phyloP scores from a whole-genome alignment of 2,797 vertebrate species.

The Graptemys geographica region DNA sequence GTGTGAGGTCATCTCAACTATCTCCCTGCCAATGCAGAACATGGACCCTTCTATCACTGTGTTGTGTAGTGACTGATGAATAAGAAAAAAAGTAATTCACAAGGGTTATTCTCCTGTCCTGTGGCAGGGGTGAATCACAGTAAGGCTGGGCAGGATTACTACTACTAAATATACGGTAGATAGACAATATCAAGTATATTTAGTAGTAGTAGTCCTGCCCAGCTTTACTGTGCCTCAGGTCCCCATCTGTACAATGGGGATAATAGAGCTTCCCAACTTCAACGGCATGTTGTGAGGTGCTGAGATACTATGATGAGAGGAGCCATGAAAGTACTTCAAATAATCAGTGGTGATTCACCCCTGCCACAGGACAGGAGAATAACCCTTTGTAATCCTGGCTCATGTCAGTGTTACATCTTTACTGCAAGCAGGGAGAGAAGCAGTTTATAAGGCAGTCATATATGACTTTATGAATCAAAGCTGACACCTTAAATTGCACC shows the following conservation, averaged over 20 bases:
- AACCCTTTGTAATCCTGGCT: background rate
- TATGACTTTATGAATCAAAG: constrained; percentile 38
- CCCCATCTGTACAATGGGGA: background rate
- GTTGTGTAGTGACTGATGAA: too few relatives aligned
- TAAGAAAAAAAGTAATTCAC: too few relatives aligned
- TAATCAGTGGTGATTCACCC: background rate
- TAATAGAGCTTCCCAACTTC: background rate
- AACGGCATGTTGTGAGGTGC: background rate
- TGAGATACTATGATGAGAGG: background rate
- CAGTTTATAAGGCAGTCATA: background rate
- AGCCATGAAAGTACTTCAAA: too few relatives aligned
- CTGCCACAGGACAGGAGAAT: background rate
- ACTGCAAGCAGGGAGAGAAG: background rate
- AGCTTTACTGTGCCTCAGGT: background rate
- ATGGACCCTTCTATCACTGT: background rate
- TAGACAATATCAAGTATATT: background rate
- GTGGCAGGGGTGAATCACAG: too few relatives aligned
- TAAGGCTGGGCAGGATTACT: too few relatives aligned
- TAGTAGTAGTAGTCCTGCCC: background rate
- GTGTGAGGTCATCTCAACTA: background rate
- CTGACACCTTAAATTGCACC: constrained; percentile 16
- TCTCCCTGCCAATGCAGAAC: background rate
- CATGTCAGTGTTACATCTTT: background rate
- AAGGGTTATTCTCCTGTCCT: too few relatives aligned
- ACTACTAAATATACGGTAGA: too few relatives aligned